These are phyloP conservation scores for Spisula subtruncata DNA, from an alignment of 2,888 invertebrate genomes.

Conservation along the genomic window DNA sequence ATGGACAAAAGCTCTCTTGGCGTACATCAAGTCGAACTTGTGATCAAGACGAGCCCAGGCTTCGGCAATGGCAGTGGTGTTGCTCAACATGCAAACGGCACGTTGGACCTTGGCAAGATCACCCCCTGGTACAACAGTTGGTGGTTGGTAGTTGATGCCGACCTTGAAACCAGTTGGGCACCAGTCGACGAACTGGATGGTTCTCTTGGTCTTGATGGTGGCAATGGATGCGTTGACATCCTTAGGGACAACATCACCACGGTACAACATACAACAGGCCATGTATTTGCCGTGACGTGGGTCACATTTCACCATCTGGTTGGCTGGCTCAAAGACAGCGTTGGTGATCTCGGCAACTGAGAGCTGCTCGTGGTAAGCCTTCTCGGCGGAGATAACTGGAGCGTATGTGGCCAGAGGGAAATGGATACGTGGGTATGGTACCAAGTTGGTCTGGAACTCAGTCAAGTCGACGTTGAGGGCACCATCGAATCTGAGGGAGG, in stretches of 20 bases:
- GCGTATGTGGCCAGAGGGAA: no score
- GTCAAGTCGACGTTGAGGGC: no score
- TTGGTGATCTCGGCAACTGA: slow-evolving; percentile 84
- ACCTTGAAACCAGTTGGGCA: slow-evolving; percentile 88
- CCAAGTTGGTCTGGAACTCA: no score
- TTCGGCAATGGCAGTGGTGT: slow-evolving; percentile 96
- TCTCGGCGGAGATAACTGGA: slow-evolving; percentile 85
- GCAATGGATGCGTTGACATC: slow-evolving; percentile 86
- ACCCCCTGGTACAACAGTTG: slow-evolving; percentile 90
- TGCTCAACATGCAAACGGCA: slow-evolving; percentile 92
- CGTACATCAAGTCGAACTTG: slow-evolving; percentile 80
- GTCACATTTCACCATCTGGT: slow-evolving; percentile 87
- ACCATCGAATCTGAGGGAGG: slow-evolving; percentile 89
- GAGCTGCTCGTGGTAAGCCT: slow-evolving; percentile 90
- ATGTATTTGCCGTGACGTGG: slow-evolving; percentile 88
- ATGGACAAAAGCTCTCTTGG: slow-evolving; percentile 89
- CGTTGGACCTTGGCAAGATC: slow-evolving; percentile 87
- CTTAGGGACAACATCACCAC: slow-evolving; percentile 87
- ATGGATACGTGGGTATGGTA: no score
- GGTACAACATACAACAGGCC: slow-evolving; percentile 88
- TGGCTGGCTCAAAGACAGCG: slow-evolving; percentile 83
- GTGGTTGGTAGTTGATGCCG: slow-evolving; percentile 95
- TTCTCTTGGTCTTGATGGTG: slow-evolving; percentile 85
- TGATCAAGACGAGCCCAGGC: slow-evolving; percentile 92
- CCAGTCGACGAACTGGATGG: slow-evolving; percentile 86